Evolutionary conservation across 2,797 vertebrate genomes (phyloP), one percentile per base, ranked within the genome.

Genomic region (Coendou prehensilis): DNA sequence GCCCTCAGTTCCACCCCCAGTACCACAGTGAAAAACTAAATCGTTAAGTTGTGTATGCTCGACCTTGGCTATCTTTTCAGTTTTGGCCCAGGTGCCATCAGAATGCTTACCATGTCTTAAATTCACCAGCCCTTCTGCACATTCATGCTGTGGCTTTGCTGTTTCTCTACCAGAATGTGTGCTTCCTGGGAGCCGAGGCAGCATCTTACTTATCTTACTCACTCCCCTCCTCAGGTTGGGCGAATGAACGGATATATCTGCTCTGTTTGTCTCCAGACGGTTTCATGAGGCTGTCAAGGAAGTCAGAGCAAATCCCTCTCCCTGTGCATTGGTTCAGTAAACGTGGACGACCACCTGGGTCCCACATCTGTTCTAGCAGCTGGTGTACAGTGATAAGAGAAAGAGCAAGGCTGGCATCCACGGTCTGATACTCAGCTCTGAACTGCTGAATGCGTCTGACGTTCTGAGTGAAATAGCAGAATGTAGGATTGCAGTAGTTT

Each of bases 251-350:
- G 30, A 26, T 63, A 37, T 14, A 11, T 50, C 57, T 63, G 37
- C 17, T 86, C 88, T 33, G 20, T 30, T 5, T 79, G 71, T 80
- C 50, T 83, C 71, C 18, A 30, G 30, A 79, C 26, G 64, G n/a
- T 88, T 83, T 87, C 81, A 33, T 23, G 57, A 88, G 73, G 79
- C 6, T 86, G 93, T 91, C 57, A 23, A 59, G 73, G 75, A 63
- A 8, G 33, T 82, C 47, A 47, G 82, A 59, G 37, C 87, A 75
- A 83, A 78, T 57, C 89, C 47, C 30, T 26, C 1, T 63, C 69
- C 30, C 2, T 6, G 33, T 28, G 11, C 50, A 28, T 71, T 94
- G 83, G 37, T 86, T n/a, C 26, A 67, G 6, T 22, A 79, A 57
- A 45, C 13, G 20, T 18, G 9, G 86, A 52, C 18, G 9, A 63